A percentile compares a stretch with the other conserved stretches of the same genome.
These are phyloP conservation scores for Leistus spinibarbis DNA, from an alignment of 2,888 invertebrate genomes.

Conservation along the genomic window DNA sequence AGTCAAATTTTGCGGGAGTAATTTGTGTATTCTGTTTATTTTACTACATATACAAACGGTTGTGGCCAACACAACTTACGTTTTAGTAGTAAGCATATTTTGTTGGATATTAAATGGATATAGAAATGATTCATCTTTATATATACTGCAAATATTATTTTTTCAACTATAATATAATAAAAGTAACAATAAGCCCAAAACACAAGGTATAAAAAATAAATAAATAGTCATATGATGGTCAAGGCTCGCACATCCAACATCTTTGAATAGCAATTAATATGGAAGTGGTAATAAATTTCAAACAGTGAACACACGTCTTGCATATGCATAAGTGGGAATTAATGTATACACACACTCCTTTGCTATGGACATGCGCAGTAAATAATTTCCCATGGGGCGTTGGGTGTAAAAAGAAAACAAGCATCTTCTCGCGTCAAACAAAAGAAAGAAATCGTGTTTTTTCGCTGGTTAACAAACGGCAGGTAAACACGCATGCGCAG, in stretches of 20 bases:
- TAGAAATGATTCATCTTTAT: too few species aligned
- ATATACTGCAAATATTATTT: too few species aligned
- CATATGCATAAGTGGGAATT: neutral
- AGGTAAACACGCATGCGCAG: neutral
- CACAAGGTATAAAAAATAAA: too few species aligned
- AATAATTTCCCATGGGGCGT: constrained; percentile 32
- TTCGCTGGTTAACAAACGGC: neutral
- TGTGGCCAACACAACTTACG: too few species aligned
- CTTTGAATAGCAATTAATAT: neutral
- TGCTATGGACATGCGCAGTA: constrained; percentile 22
- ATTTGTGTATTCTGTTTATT: too few species aligned
- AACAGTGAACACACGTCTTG: neutral
- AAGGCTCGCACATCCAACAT: neutral
- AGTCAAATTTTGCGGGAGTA: too few species aligned
- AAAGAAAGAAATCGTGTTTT: constrained; percentile 17
- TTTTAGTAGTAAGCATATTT: too few species aligned
- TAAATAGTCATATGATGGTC: neutral
- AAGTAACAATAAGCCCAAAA: too few species aligned
- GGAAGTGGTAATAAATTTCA: neutral
- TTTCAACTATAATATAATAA: too few species aligned
- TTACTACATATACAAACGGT: too few species aligned
- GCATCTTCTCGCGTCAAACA: constrained; percentile 24
- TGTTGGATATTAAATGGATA: too few species aligned
- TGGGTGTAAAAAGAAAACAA: constrained; percentile 37
- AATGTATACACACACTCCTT: neutral